Conservation (phyloP, 1,140 invertebrate species). For the Drosophila funebris region DNA sequence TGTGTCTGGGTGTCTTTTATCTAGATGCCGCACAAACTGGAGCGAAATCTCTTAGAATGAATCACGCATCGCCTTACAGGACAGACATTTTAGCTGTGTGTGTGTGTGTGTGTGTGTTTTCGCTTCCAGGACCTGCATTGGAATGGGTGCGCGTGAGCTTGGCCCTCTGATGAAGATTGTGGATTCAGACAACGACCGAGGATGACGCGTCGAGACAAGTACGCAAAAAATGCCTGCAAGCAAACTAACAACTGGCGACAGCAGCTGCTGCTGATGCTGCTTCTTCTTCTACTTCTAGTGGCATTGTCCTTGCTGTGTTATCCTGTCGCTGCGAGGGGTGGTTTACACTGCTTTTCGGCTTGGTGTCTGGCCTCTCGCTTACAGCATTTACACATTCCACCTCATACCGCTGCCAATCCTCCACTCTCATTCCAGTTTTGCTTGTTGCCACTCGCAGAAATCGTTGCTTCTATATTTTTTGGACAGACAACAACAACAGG, state of each 20-base stretch:
- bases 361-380: conserved; percentile 63
- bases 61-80: conserved; percentile 19
- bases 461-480: conserved; percentile 63
- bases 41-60: conserved; percentile 16
- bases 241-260: conserved; percentile 54
- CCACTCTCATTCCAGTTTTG: conserved; percentile 16
- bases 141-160: conserved; percentile 62
- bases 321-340: conserved; percentile 65
- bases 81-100: conserved; percentile 3
- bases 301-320: conserved; percentile 65
- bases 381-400: conserved; percentile 56
- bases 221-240: conserved; percentile 74
- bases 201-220: conserved; percentile 73
- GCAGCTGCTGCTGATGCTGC: conserved; percentile 50
- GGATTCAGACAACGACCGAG: conserved; percentile 46
- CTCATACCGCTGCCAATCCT: conserved; percentile 22
- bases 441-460: conserved; percentile 65
- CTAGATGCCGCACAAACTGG: neutral
- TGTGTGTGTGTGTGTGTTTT: neutral
- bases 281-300: conserved; percentile 55
- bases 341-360: conserved; percentile 55
- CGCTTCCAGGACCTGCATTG: conserved; percentile 23
- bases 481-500: conserved; percentile 52
- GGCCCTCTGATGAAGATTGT: conserved; percentile 51
- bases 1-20: conserved; percentile 5